phyloP scores from a whole-genome alignment of 2,888 invertebrate species.

The Hesperia comma region DNA sequence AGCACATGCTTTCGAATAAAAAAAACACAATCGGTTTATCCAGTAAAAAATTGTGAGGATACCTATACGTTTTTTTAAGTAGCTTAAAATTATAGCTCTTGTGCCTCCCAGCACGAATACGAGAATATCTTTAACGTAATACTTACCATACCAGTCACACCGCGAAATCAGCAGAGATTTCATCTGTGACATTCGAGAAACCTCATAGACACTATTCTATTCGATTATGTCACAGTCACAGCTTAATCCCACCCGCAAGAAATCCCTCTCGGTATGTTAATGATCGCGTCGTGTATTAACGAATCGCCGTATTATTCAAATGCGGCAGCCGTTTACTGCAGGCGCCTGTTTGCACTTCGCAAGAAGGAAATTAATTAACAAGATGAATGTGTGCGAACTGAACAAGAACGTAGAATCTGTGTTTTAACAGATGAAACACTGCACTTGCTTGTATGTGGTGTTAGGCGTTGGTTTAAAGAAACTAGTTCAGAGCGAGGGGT shows the following conservation, averaged over 20 bases:
- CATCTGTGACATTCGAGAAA: not conserved
- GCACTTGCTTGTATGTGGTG: not conserved
- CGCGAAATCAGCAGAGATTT: too few species aligned
- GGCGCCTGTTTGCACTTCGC: slow-evolving; percentile 41
- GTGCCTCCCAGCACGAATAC: too few species aligned
- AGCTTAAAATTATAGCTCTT: too few species aligned
- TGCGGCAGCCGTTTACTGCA: slow-evolving; percentile 45
- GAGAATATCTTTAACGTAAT: too few species aligned
- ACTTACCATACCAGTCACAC: too few species aligned
- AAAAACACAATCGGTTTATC: too few species aligned
- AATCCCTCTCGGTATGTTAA: slow-evolving; percentile 9
- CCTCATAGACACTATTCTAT: not conserved
- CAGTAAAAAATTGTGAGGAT: too few species aligned
- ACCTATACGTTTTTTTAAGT: too few species aligned
- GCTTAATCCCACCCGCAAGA: not conserved
- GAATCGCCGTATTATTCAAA: slow-evolving; percentile 49
- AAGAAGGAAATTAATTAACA: slow-evolving; percentile 24
- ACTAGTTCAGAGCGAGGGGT: too few species aligned
- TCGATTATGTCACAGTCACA: not conserved
- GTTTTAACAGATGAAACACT: not conserved
- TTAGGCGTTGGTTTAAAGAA: too few species aligned
- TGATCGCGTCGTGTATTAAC: slow-evolving; percentile 40
- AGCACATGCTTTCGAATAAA: too few species aligned
- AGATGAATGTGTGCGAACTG: slow-evolving; percentile 7
- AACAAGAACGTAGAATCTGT: not conserved